These are phyloP conservation scores for Percopsis omiscomaycus DNA, from an alignment of 2,797 vertebrate genomes.

Conservation along the genomic window DNA sequence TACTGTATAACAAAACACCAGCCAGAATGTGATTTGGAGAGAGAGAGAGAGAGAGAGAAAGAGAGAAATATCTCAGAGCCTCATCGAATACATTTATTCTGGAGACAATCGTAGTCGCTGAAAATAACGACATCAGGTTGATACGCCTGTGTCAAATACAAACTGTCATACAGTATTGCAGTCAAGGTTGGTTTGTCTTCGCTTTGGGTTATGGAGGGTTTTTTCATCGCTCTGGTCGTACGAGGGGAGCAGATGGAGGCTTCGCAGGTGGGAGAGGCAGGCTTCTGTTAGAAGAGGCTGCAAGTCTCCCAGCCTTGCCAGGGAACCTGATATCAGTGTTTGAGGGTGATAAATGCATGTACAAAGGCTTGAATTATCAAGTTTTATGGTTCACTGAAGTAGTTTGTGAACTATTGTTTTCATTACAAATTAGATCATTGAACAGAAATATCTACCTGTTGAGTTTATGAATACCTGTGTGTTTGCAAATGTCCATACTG, in stretches of 20 bases:
- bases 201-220: conserved; percentile 49
- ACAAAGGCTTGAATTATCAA: conserved; percentile 65
- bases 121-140: conserved; percentile 52
- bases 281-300: conserved; percentile 72
- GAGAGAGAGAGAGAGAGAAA: conserved; percentile 14
- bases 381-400: conserved; percentile 60
- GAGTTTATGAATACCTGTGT: too few species aligned
- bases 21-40: conserved; percentile 39
- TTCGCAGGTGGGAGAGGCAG: conserved; percentile 79
- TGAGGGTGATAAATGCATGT: conserved; percentile 75
- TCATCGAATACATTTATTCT: conserved; percentile 49
- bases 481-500: too few species aligned
- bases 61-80: conserved; percentile 44
- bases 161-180: conserved; percentile 51
- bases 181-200: conserved; percentile 56
- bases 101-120: conserved; percentile 39
- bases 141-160: conserved; percentile 50
- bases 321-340: conserved; percentile 65
- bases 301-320: conserved; percentile 57
- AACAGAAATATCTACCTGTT: background rate
- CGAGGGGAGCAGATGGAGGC: conserved; percentile 79
- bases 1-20: conserved; percentile 29
- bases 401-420: conserved; percentile 34
- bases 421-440: background rate
- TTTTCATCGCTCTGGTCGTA: conserved; percentile 50